Conservation (phyloP, 2,888 invertebrate species). For the Hirtodrosophila cameraria region DNA sequence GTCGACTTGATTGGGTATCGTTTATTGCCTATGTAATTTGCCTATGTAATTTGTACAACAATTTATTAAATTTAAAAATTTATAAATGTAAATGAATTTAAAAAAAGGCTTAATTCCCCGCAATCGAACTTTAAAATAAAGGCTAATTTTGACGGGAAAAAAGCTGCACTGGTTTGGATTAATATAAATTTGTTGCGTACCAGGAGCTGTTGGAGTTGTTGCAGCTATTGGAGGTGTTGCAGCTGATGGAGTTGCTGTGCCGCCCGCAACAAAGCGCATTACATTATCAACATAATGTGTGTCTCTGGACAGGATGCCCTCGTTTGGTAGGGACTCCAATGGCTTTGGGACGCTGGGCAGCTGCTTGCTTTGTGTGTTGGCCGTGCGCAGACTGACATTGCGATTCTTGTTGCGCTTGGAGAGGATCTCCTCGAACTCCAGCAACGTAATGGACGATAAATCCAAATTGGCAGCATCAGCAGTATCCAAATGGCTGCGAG, state of each 20-base stretch:
- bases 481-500: conserved; percentile 60
- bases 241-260: conserved; percentile 3
- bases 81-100: no score
- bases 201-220: background rate
- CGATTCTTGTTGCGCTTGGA: conserved; percentile 81
- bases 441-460: conserved; percentile 83
- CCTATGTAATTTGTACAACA: no score
- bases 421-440: conserved; percentile 83
- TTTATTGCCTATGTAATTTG: no score
- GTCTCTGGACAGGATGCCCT: conserved; percentile 59
- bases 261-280: conserved; percentile 73
- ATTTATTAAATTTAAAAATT: no score
- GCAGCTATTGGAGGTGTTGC: conserved; percentile 3
- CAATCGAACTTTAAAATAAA: no score
- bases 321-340: background rate
- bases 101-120: no score
- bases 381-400: conserved; percentile 76
- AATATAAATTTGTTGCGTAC: background rate
- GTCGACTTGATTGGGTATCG: no score
- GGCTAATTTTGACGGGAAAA: no score
- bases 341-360: conserved; percentile 12
- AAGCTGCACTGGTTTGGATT: no score
- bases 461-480: conserved; percentile 82
- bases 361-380: conserved; percentile 68
- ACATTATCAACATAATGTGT: conserved; percentile 79